Evolutionary conservation across 2,113 vertebrate genomes (phyloP).

Genomic region (Phocoena sinus): DNA sequence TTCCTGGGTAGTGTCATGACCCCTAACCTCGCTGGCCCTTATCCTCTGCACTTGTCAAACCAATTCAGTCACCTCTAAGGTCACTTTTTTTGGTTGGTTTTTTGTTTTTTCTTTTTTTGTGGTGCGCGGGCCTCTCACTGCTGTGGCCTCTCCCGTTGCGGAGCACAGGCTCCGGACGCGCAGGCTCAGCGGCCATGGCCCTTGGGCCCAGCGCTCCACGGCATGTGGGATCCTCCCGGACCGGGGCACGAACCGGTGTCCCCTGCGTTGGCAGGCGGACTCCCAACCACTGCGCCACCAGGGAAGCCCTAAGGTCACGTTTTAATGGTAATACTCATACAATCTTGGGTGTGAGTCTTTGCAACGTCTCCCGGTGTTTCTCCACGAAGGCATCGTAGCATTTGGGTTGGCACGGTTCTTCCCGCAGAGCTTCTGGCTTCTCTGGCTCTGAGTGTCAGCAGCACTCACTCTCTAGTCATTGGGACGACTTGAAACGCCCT

Average conservation of each 20-base stretch:
- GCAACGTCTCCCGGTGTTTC: neutral
- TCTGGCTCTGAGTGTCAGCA: neutral
- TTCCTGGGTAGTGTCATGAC: no score
- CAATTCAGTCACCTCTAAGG: neutral
- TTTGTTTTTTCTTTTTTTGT: no score
- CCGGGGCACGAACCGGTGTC: no score
- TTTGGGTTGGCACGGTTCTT: neutral
- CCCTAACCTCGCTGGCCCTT: neutral
- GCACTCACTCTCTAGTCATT: neutral
- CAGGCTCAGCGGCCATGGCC: no score
- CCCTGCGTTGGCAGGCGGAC: no score
- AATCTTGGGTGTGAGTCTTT: neutral
- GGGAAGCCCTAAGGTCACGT: neutral
- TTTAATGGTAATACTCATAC: neutral
- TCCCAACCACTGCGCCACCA: no score
- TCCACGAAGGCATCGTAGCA: rapidly evolving
- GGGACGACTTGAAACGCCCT: neutral
- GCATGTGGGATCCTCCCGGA: no score
- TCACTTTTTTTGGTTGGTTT: no score
- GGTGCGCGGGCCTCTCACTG: no score
- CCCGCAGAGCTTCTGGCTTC: neutral
- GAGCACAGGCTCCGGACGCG: no score
- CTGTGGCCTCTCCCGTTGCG: no score
- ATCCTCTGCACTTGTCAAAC: neutral
- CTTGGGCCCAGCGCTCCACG: rapidly evolving